Evolutionary conservation across 1,140 invertebrate genomes (phyloP).

Genomic region (Diprion similis): DNA sequence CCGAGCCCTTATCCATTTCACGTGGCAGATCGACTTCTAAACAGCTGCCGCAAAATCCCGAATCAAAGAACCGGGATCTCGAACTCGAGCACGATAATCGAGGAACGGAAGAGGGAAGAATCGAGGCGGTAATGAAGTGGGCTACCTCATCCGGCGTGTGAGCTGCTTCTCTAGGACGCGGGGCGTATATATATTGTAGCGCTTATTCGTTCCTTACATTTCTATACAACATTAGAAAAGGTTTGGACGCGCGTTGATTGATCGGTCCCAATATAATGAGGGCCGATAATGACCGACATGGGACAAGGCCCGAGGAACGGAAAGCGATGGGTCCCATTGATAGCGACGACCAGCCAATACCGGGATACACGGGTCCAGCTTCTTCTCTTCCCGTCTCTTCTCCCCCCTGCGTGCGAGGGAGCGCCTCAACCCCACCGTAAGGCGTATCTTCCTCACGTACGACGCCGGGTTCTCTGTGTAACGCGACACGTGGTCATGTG

Average conservation of each 20-base stretch:
- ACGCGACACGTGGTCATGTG: too few species aligned
- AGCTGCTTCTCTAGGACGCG: too few species aligned
- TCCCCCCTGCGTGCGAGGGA: neutral
- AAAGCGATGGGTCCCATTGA: conserved; percentile 48
- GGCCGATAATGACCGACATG: conserved; percentile 57
- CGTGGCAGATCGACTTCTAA: too few species aligned
- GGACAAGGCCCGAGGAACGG: conserved; percentile 48
- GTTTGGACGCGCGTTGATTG: conserved; percentile 52
- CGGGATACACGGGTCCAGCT: neutral
- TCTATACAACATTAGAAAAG: conserved; percentile 25
- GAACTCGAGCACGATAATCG: too few species aligned
- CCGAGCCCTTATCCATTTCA: too few species aligned
- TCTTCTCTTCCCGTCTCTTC: neutral
- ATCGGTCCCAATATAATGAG: conserved; percentile 59
- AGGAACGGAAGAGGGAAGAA: too few species aligned
- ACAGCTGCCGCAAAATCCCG: too few species aligned
- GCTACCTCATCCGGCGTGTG: too few species aligned
- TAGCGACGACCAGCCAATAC: conserved; percentile 29
- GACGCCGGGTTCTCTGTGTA: too few species aligned
- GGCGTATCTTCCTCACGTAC: conserved; percentile 2
- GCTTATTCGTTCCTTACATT: neutral
- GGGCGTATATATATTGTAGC: too few species aligned
- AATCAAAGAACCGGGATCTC: too few species aligned
- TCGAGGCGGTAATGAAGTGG: too few species aligned
- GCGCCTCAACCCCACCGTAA: neutral